Conservation (phyloP, 35 echinoderm and acorn worm genomes). For the Hemicentrotus pulcherrimus region DNA sequence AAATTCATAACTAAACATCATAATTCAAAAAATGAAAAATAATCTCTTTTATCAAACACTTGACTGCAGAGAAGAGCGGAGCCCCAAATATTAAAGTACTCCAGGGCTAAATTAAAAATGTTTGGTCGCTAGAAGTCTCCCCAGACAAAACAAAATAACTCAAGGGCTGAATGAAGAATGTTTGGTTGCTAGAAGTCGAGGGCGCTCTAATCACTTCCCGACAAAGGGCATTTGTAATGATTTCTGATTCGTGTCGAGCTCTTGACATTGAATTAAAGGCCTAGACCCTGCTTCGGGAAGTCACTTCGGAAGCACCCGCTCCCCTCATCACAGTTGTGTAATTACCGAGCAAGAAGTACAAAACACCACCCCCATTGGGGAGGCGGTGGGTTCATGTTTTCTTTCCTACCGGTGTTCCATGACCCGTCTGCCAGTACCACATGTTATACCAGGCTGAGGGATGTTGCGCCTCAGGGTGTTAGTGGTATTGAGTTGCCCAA, state of each 20-base stretch:
- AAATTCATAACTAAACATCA: background rate
- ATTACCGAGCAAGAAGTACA: background rate
- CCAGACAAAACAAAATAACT: background rate
- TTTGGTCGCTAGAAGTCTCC: background rate
- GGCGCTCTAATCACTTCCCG: slow-evolving; percentile 1
- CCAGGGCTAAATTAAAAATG: slow-evolving; percentile 18
- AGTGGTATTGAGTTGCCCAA: slow-evolving; percentile 2
- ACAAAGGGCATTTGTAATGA: background rate
- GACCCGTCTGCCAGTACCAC: background rate
- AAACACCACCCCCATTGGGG: background rate
- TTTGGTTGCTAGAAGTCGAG: background rate
- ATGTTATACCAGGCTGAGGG: background rate
- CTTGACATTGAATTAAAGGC: background rate
- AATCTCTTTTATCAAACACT: background rate
- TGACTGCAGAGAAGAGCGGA: background rate
- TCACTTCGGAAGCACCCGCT: background rate
- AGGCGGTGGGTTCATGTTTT: background rate
- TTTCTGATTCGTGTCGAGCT: background rate
- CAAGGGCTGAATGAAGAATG: background rate
- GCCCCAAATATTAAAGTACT: background rate
- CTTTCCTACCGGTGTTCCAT: background rate
- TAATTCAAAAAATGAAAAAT: slow-evolving; percentile 5
- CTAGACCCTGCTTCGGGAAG: background rate
- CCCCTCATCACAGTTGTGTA: background rate
- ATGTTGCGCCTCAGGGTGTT: background rate